Evolutionary conservation across 2,888 invertebrate genomes (phyloP).

Genomic region (Drosophila percnosoma): DNA sequence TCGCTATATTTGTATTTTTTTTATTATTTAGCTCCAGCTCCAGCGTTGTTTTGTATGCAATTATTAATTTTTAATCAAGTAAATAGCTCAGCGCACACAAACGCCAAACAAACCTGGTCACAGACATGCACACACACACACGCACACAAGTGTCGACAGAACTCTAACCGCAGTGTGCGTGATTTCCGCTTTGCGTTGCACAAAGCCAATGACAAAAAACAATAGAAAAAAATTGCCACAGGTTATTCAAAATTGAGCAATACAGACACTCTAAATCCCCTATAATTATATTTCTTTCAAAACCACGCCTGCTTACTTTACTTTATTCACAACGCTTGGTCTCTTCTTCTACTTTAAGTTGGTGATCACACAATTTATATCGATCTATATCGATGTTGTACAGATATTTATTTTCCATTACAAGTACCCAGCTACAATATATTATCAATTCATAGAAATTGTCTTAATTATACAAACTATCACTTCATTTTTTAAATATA

Average conservation of each 20-base stretch:
- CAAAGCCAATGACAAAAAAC: conserved; percentile 56
- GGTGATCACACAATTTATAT: neutral
- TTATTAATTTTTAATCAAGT: conserved; percentile 78
- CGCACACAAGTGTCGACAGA: conserved; percentile 39
- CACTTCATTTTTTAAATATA: neutral
- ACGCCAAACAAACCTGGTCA: conserved; percentile 28
- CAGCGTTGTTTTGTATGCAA: conserved; percentile 51
- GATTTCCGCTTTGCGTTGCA: conserved; percentile 65
- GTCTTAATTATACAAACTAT: accelerated
- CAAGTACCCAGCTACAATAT: neutral
- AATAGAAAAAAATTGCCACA: conserved; percentile 25
- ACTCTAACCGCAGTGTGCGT: conserved; percentile 65
- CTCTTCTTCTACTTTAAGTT: neutral
- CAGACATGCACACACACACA: conserved; percentile 9
- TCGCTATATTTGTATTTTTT: conserved; percentile 27
- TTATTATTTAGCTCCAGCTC: conserved; percentile 4
- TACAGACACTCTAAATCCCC: conserved; percentile 7
- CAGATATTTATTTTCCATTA: too few species aligned
- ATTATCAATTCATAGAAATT: neutral
- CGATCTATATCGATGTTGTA: neutral
- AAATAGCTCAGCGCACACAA: conserved; percentile 59
- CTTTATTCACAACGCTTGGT: neutral
- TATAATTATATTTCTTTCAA: neutral
- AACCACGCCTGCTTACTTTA: neutral
- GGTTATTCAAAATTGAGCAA: neutral